These are phyloP conservation scores for Recurvirostra avosetta DNA, from an alignment of 2,113 vertebrate genomes.

Conservation along the genomic window DNA sequence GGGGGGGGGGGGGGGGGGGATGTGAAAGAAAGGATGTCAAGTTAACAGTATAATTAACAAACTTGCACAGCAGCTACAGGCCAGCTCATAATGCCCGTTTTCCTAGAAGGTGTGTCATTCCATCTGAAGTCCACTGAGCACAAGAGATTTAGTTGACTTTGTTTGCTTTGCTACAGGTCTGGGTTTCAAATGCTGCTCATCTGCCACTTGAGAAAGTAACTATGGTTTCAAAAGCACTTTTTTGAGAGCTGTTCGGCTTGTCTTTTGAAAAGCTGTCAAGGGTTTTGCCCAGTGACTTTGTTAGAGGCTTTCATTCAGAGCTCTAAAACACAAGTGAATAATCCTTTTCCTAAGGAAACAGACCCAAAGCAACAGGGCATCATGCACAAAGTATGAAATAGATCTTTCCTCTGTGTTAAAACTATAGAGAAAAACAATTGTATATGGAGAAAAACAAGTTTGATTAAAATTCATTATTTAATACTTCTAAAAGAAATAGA, in stretches of 20 bases:
- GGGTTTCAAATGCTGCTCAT: background rate
- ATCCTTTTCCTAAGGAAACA: background rate
- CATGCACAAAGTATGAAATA: background rate
- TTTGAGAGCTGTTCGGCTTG: background rate
- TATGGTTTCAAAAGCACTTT: background rate
- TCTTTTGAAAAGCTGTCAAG: background rate
- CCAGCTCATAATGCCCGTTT: background rate
- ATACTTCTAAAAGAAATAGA: background rate
- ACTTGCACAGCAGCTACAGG: background rate
- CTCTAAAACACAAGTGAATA: background rate
- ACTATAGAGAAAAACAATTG: background rate
- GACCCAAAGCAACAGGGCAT: background rate
- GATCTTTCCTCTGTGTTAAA: background rate
- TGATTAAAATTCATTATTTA: background rate
- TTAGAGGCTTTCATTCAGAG: background rate
- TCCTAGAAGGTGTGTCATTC: background rate
- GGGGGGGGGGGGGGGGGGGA: no score
- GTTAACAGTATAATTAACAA: background rate
- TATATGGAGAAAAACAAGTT: background rate
- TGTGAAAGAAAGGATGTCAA: background rate
- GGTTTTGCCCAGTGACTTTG: background rate
- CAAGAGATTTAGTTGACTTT: background rate
- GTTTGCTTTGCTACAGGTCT: background rate
- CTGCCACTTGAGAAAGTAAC: background rate
- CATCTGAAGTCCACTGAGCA: background rate